phyloP scores from a whole-genome alignment of 2,888 invertebrate species.

The Clivina fossor region DNA sequence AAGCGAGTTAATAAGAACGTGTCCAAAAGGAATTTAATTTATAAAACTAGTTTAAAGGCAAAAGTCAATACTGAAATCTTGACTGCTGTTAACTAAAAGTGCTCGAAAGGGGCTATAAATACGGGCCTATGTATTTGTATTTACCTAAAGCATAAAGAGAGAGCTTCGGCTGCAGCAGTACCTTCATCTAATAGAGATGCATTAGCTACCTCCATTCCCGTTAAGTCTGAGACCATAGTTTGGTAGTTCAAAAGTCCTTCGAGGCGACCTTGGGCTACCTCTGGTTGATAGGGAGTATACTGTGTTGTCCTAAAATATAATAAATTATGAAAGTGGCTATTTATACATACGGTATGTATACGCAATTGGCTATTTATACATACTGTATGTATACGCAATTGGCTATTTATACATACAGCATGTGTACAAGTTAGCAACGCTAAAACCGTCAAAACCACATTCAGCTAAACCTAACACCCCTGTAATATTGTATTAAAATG shows the following conservation, averaged over 20 bases:
- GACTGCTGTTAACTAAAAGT: neutral
- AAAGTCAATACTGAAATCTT: neutral
- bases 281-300: conserved; percentile 98
- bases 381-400: no score
- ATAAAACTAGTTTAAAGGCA: neutral
- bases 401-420: no score
- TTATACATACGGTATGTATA: no score
- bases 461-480: no score
- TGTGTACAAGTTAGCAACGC: no score
- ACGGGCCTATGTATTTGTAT: no score
- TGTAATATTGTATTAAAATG: no score
- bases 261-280: conserved; percentile 94
- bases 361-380: no score
- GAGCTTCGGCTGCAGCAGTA: conserved; percentile 97
- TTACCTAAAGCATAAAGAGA: conserved; percentile 84
- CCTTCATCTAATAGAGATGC: conserved; percentile 95
- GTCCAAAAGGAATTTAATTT: neutral
- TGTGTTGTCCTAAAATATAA: conserved; percentile 84
- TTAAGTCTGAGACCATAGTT: conserved; percentile 94
- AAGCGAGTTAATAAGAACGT: no score
- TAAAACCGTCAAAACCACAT: no score
- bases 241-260: conserved; percentile 97
- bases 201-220: conserved; percentile 94
- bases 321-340: no score
- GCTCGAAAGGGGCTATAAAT: no score